Percentiles rank a stretch among this genome's conserved stretches.
Evolutionary conservation across 2,888 invertebrate genomes (phyloP).

Genomic region (Acrobasis repandana): DNA sequence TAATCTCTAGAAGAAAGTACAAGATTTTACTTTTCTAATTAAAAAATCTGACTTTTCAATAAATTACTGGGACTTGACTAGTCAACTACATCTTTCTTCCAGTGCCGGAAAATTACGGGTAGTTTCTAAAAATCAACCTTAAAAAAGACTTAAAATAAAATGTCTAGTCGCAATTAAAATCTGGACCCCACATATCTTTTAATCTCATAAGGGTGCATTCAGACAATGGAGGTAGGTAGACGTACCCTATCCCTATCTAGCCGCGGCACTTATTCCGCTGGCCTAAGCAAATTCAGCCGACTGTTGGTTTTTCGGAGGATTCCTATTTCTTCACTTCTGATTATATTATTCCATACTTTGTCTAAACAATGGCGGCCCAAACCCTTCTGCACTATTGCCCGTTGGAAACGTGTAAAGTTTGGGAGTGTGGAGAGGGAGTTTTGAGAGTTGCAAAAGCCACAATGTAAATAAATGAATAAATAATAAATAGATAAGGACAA

Average conservation of each 20-base stretch:
- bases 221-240: conserved; percentile 62
- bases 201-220: conserved; percentile 49
- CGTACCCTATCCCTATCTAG: conserved; percentile 61
- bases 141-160: too few relatives aligned
- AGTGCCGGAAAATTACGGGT: too few relatives aligned
- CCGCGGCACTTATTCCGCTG: conserved; percentile 76
- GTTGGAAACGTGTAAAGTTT: conserved; percentile 47
- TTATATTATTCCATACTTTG: conserved; percentile 82
- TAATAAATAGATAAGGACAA: too few relatives aligned
- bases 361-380: conserved; percentile 74
- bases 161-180: too few relatives aligned
- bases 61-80: too few relatives aligned
- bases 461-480: too few relatives aligned
- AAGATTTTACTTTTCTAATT: too few relatives aligned
- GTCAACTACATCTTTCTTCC: too few relatives aligned
- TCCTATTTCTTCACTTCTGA: conserved; percentile 82
- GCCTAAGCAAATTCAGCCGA: conserved; percentile 81
- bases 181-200: conserved; percentile 36
- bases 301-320: conserved; percentile 80
- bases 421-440: conserved; percentile 50
- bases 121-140: too few relatives aligned
- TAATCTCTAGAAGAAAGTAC: too few relatives aligned
- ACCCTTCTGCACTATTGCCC: conserved; percentile 80
- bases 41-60: too few relatives aligned
- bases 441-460: neutral